Percentiles rank a stretch among this genome's conserved stretches.
Conservation (phyloP, 1,140 invertebrate genomes). For the Teleopsis dalmanni region DNA sequence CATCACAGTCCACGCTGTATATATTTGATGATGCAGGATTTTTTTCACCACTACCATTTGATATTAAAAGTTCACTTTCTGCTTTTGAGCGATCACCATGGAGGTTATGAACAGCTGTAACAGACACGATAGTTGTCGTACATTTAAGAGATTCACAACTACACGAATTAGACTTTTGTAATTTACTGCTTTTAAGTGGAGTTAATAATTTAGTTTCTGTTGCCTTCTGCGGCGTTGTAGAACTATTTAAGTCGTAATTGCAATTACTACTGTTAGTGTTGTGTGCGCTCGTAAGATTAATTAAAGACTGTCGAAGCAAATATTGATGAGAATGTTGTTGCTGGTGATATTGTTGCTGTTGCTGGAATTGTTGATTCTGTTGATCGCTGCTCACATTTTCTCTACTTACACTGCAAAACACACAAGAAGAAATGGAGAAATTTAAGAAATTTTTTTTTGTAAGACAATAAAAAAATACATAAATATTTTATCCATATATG, state of each 20-base stretch:
- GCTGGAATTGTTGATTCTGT: conserved; percentile 27
- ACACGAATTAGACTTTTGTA: conserved; percentile 19
- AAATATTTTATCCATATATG: too few relatives aligned
- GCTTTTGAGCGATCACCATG: too few relatives aligned
- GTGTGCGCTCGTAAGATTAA: conserved; percentile 40
- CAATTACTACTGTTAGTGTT: conserved; percentile 12
- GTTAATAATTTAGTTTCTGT: conserved; percentile 6
- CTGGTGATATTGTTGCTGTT: conserved; percentile 18
- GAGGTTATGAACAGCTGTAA: neutral
- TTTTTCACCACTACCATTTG: too few relatives aligned
- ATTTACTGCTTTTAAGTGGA: neutral
- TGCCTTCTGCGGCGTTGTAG: neutral
- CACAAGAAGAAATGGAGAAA: conserved; percentile 1
- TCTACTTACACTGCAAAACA: conserved; percentile 32
- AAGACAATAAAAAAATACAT: too few relatives aligned
- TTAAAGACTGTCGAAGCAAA: conserved; percentile 40
- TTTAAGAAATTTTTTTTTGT: too few relatives aligned
- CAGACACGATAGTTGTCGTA: conserved; percentile 2
- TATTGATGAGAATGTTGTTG: conserved; percentile 41
- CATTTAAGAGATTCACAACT: conserved; percentile 25
- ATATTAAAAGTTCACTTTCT: too few relatives aligned
- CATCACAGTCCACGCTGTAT: too few relatives aligned
- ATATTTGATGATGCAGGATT: too few relatives aligned
- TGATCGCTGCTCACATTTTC: conserved; percentile 42
- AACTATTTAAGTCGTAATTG: conserved; percentile 9